Evolutionary conservation across 2,888 invertebrate genomes (phyloP).

Genomic region (Drosophila gaucha): DNA sequence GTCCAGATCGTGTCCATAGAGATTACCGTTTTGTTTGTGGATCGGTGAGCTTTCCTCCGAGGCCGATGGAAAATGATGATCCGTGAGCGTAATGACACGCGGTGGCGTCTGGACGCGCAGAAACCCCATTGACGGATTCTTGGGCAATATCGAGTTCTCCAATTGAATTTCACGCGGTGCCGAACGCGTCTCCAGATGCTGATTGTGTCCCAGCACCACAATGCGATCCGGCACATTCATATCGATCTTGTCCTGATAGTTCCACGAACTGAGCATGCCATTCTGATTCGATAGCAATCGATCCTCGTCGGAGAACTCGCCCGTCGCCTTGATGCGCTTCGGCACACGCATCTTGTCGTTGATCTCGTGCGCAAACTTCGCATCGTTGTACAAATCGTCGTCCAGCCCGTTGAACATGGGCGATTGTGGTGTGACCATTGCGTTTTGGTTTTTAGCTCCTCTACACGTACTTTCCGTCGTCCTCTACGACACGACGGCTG

Average conservation of each 20-base stretch:
- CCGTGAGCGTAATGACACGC: conserved; percentile 93
- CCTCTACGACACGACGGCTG: background rate
- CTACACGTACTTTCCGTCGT: background rate
- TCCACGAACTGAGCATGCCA: conserved; percentile 87
- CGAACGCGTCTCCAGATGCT: conserved; percentile 89
- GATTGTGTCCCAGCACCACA: conserved; percentile 92
- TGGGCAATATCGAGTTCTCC: conserved; percentile 92
- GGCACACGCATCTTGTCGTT: conserved; percentile 93
- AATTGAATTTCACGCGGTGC: conserved; percentile 94
- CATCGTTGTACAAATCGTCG: conserved; percentile 87
- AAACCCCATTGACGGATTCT: conserved; percentile 87
- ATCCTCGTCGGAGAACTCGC: conserved; percentile 89
- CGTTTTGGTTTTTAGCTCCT: conserved; percentile 8
- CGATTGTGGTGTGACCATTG: conserved; percentile 88
- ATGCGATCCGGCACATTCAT: conserved; percentile 98
- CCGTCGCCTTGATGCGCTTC: conserved; percentile 91
- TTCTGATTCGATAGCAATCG: conserved; percentile 87
- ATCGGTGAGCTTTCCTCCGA: conserved; percentile 85
- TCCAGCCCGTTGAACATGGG: conserved; percentile 88
- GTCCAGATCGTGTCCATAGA: conserved; percentile 65
- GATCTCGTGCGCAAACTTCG: conserved; percentile 90
- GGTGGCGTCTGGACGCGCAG: conserved; percentile 95
- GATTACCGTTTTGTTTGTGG: conserved; percentile 55
- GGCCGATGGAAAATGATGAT: conserved; percentile 92
- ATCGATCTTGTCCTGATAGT: conserved; percentile 90